Percentiles rank a stretch among this genome's conserved stretches.
Conservation (phyloP, 2,888 invertebrate species). For the Pyrgus malvae region DNA sequence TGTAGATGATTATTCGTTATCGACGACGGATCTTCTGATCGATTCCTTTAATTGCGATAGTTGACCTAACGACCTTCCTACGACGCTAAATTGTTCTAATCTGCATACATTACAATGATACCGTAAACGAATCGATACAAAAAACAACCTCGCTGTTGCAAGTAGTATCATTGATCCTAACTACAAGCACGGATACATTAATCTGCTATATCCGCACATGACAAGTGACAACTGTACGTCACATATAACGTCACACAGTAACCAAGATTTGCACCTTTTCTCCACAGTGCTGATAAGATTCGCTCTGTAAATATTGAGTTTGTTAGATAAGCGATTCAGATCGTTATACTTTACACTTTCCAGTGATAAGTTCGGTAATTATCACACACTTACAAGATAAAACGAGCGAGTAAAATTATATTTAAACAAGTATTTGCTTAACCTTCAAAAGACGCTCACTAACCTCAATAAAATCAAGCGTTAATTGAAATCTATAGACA, state of each 20-base stretch:
- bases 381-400: conserved; percentile 53
- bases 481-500: not conserved
- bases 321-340: conserved; percentile 63
- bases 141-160: not conserved
- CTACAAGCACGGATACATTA: conserved; percentile 22
- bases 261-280: conserved; percentile 63
- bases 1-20: no score
- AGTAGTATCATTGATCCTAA: conserved; percentile 16
- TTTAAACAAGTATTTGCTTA: conserved; percentile 27
- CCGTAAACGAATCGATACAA: no score
- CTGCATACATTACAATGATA: no score
- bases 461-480: conserved; percentile 5
- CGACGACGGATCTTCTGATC: no score
- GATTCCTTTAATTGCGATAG: no score
- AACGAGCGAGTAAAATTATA: conserved; percentile 20
- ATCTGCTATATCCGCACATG: conserved; percentile 34
- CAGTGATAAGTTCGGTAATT: conserved; percentile 58
- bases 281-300: conserved; percentile 62
- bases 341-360: conserved; percentile 76
- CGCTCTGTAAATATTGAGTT: conserved; percentile 59
- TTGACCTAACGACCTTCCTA: no score
- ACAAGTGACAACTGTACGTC: conserved; percentile 53
- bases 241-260: conserved; percentile 54
- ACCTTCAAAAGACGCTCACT: conserved; percentile 29
- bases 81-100: no score